Base-by-base conservation (phyloP, 2,797 vertebrate genomes). In the Protonibea diacanthus region DNA sequence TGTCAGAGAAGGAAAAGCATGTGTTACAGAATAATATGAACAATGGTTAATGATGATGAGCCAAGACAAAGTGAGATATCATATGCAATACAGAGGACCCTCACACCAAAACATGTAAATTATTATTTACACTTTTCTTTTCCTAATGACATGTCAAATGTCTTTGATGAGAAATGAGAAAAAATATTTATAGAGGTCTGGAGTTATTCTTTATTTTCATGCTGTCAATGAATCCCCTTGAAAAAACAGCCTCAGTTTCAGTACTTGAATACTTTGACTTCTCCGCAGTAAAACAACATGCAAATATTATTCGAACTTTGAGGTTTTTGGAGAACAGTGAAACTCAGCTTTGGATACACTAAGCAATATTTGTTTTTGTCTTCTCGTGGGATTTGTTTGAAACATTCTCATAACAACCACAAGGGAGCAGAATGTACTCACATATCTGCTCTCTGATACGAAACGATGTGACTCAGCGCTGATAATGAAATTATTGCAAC, bases 391-490 rank as follows among this genome's bases (percentile, higher is more conserved):
- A 29, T 56, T 44, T 58, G 18, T n/a, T 62, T 6, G 42, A 20
- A 44, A 42, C 45, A 17, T 78, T 58, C 59, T 71, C 48, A 42
- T 38, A 79, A 29, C 44, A 71, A 20, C 73, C 72, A 80, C 73
- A 80, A 73, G 83, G 18, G 69, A 62, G 71, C 76, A 84, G 58
- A 42, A 9, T 60, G 14, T 20, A n/a, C 38, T 62, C 21, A 68
- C 33, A 48, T 21, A 6, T 52, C 3, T 2, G 25, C 12, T n/a
- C 33, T 27, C 47, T 21, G 8, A 70, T 44, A 38, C n/a, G 15
- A 14, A 38, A 48, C 5, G 0, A 66, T 67, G 51, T 45, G 27
- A 61, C 18, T 20, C n/a, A 1, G 60, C 45, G 40, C 23, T 33
- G 49, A 49, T 33, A 45, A 60, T 42, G 8, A 68, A 33, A 55